These are phyloP conservation scores for Malachius bipustulatus DNA, from an alignment of 2,888 invertebrate genomes.

Conservation along the genomic window DNA sequence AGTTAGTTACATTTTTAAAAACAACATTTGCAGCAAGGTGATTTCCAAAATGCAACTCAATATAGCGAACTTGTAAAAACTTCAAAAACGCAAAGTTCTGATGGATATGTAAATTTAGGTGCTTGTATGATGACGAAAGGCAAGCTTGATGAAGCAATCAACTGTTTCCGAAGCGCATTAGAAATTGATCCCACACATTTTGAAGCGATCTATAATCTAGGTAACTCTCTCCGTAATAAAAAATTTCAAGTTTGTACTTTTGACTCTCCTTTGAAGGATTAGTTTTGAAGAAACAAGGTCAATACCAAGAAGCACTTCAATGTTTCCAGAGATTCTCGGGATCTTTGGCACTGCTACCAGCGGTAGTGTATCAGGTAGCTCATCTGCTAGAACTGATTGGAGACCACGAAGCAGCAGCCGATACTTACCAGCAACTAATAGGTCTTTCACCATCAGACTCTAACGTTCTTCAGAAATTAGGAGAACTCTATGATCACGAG, in stretches of 20 bases:
- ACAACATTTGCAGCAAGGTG: conserved; percentile 63
- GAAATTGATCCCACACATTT: conserved; percentile 71
- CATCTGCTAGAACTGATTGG: conserved; percentile 59
- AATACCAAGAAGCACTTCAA: conserved; percentile 63
- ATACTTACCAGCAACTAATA: conserved; percentile 62
- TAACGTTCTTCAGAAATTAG: conserved; percentile 76
- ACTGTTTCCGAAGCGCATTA: conserved; percentile 62
- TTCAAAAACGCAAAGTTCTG: conserved; percentile 65
- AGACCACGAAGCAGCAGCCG: conserved; percentile 49
- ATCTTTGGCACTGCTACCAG: conserved; percentile 44
- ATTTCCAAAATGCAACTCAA: conserved; percentile 62
- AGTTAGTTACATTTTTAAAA: conserved; percentile 3
- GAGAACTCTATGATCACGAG: conserved; percentile 77
- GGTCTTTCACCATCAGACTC: conserved; percentile 83
- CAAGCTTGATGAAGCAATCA: conserved; percentile 57
- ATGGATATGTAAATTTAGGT: conserved; percentile 76
- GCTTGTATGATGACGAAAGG: conserved; percentile 62
- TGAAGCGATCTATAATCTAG: conserved; percentile 74
- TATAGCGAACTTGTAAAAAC: conserved; percentile 63
- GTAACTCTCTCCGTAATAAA: conserved; percentile 29
- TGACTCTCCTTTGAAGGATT: no score
- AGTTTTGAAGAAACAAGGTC: conserved; percentile 54
- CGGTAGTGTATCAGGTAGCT: conserved; percentile 59
- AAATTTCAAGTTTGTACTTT: conserved; percentile 5
- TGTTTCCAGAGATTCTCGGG: conserved; percentile 63